A percentile compares a stretch with the other conserved stretches of the same genome.
These are phyloP conservation scores for Aeoliscus strigatus DNA, from an alignment of 2,797 vertebrate genomes.

Conservation along the genomic window DNA sequence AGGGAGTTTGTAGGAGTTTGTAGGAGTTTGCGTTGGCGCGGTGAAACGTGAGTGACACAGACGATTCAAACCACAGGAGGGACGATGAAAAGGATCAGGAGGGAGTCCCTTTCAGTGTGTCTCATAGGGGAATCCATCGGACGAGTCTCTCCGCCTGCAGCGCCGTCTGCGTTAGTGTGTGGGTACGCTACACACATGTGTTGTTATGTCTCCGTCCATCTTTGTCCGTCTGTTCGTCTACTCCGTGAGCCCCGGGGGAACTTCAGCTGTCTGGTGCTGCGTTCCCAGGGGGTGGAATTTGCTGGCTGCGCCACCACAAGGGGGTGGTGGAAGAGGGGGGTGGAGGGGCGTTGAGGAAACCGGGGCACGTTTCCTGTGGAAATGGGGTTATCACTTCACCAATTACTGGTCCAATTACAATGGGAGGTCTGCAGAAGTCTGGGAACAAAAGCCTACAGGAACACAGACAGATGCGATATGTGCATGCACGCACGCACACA, in stretches of 20 bases:
- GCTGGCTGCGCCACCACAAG: slow-evolving; percentile 50
- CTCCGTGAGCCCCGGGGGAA: slow-evolving; percentile 51
- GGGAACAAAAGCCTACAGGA: slow-evolving; percentile 62
- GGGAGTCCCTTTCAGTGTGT: too few species aligned
- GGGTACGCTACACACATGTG: slow-evolving; percentile 22
- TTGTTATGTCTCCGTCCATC: slow-evolving; percentile 27
- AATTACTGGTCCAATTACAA: slow-evolving; percentile 74
- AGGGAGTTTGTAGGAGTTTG: too few species aligned
- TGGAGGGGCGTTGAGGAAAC: too few species aligned
- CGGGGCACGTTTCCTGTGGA: slow-evolving; percentile 76
- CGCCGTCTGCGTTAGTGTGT: slow-evolving; percentile 28
- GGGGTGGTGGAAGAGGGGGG: slow-evolving; percentile 30
- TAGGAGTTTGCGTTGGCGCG: too few species aligned
- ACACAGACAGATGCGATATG: too few species aligned
- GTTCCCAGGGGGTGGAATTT: slow-evolving; percentile 64
- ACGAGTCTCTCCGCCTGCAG: too few species aligned
- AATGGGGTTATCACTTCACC: slow-evolving; percentile 77
- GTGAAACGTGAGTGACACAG: too few species aligned
- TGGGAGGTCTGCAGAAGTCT: slow-evolving; percentile 61
- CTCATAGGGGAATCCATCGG: too few species aligned
- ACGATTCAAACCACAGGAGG: too few species aligned
- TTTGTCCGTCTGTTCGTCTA: slow-evolving; percentile 56
- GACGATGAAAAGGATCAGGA: too few species aligned
- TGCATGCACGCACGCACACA: too few species aligned
- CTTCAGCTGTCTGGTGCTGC: slow-evolving; percentile 60